Evolutionary conservation across 92 coral and sea anemone species (phyloP).

Genomic region (Epizoanthus rinbou): DNA sequence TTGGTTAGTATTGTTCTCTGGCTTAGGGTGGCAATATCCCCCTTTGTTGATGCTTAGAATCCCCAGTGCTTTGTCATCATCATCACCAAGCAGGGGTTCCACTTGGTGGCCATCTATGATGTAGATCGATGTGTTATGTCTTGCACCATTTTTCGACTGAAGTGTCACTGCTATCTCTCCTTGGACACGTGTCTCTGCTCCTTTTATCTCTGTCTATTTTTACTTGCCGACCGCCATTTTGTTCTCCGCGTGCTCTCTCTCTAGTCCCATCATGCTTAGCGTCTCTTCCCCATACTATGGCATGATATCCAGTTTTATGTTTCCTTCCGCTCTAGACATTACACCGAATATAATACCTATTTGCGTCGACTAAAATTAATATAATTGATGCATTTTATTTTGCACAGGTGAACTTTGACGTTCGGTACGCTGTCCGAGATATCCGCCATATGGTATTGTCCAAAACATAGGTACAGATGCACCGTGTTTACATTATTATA

Average conservation of each 20-base stretch:
- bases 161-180: constrained; percentile 37
- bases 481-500: not conserved
- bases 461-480: not conserved
- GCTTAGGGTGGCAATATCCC: constrained; percentile 27
- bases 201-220: constrained; percentile 13
- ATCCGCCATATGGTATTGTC: not conserved
- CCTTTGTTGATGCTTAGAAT: constrained; percentile 47
- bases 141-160: constrained; percentile 45
- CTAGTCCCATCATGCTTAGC: not conserved
- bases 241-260: constrained; percentile 9
- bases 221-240: constrained; percentile 12
- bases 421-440: not conserved
- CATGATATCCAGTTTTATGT: constrained; percentile 1
- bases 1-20: not conserved
- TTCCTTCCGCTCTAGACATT: constrained; percentile 16
- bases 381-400: not conserved
- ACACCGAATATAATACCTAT: not conserved
- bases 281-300: constrained; percentile 16
- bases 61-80: constrained; percentile 45
- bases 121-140: constrained; percentile 37
- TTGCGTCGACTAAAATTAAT: not conserved
- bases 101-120: constrained; percentile 37
- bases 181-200: constrained; percentile 17
- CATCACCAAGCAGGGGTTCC: constrained; percentile 44
- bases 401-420: not conserved